phyloP scores from a whole-genome alignment of 1,140 invertebrate genomes.

The Aphelenchoides besseyi region DNA sequence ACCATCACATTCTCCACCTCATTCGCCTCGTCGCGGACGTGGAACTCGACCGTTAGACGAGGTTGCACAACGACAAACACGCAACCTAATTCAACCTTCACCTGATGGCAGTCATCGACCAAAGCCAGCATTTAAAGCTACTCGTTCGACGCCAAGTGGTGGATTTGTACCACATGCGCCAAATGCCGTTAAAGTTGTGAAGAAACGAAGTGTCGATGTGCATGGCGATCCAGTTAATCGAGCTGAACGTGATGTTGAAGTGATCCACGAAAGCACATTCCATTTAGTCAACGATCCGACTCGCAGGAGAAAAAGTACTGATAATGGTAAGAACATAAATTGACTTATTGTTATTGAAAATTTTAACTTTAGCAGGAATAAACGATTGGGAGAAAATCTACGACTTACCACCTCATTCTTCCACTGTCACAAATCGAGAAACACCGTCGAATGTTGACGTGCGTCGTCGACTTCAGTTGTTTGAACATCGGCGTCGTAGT shows the following conservation, averaged over 20 bases:
- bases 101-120: slow-evolving; percentile 60
- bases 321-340: too few relatives aligned
- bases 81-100: slow-evolving; percentile 51
- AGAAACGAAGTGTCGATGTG: slow-evolving; percentile 38
- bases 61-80: slow-evolving; percentile 54
- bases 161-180: slow-evolving; percentile 61
- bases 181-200: slow-evolving; percentile 57
- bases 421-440: slow-evolving; percentile 51
- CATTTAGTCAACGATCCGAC: slow-evolving; percentile 32
- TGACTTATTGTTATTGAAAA: neutral
- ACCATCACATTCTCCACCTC: slow-evolving; percentile 54
- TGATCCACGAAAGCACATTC: slow-evolving; percentile 51
- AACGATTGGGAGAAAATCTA: slow-evolving; percentile 58
- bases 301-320: neutral
- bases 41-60: slow-evolving; percentile 45
- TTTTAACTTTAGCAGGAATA: slow-evolving; percentile 12
- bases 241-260: slow-evolving; percentile 39
- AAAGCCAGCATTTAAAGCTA: slow-evolving; percentile 49
- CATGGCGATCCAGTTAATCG: slow-evolving; percentile 35
- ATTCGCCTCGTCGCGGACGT: slow-evolving; percentile 44
- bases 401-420: slow-evolving; percentile 57
- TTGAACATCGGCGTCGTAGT: slow-evolving; percentile 38
- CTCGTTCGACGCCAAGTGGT: slow-evolving; percentile 46
- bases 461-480: slow-evolving; percentile 39
- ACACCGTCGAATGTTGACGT: slow-evolving; percentile 52